These are phyloP conservation scores for Ivindomyrus marchei DNA, from an alignment of 2,113 vertebrate genomes.

Conservation along the genomic window DNA sequence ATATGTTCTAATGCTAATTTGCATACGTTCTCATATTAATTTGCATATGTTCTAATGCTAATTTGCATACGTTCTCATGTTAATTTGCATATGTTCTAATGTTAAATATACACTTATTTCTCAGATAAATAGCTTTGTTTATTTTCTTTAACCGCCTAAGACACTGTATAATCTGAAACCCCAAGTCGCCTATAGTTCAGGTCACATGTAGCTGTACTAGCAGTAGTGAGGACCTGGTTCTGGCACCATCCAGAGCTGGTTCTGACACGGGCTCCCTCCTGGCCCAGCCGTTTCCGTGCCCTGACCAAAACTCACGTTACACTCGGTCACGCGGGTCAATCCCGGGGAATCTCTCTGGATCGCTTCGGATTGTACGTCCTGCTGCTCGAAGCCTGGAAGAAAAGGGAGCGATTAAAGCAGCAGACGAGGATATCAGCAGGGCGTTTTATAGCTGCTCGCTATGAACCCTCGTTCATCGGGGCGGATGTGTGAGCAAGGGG, in stretches of 20 bases:
- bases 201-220: neutral
- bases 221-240: neutral
- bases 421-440: neutral
- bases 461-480: neutral
- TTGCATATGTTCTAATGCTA: neutral
- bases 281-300: neutral
- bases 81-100: neutral
- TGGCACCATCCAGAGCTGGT: neutral
- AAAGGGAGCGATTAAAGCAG: neutral
- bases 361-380: neutral
- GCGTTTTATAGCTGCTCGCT: neutral
- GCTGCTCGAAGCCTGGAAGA: neutral
- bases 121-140: neutral
- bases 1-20: no score
- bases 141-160: neutral
- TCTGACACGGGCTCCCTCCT: neutral
- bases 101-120: neutral
- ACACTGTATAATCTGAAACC: neutral
- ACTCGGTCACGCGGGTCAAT: neutral
- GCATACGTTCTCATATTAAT: neutral
- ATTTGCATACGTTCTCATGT: neutral
- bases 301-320: neutral
- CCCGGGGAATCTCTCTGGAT: neutral
- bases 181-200: neutral
- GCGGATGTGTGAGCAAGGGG: neutral